Evolutionary conservation across 2,113 vertebrate genomes (phyloP), one percentile per base, ranked within the genome.

Genomic region (Rhombomys opimus): DNA sequence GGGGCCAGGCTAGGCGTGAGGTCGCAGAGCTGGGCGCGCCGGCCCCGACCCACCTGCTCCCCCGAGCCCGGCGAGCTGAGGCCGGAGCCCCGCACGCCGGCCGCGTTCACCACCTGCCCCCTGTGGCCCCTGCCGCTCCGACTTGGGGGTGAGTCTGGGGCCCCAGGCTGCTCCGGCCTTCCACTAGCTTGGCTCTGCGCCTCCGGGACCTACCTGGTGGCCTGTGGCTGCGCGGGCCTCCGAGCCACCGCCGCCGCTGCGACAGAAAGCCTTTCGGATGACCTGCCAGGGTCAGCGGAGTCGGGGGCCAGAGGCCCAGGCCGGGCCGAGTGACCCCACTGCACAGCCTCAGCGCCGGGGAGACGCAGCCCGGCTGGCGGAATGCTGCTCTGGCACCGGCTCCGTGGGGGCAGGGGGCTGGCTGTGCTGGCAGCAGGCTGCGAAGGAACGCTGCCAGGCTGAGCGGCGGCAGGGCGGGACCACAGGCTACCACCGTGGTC

Each of bases 331-430:
- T 35, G 90, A 93, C 95, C 72, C 78, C 85, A 41, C 35, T 1
- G 61, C 93, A 70, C 70, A n/a, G 91, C 87, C 93, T 95, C 63
- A 73, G 95, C 86, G 95, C 87, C 84, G 90, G 90, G 89, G 80
- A 97, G 93, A 93, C 23, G 85, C 95, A 59, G 90, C 96, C 93
- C 87, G 92, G 80, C 95, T 95, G 85, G 89, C 67, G 95, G 97
- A 97, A 97, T 97, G 95, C 97, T 90, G 96, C 96, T 78, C 95
- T 98, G 97, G 96, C 97, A 95, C 15, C 72, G 96, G 87, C 88
- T 59, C 85, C 63, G 94, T 97, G 97, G 96, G 97, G 97, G 96
- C 96, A 92, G 96, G 97, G 96, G 97, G 84, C 77, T 92, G 80
- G 96, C 87, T 52, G 57, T 57, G 84, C 84, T 85, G 96, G 94